Evolutionary conservation across 2,888 invertebrate species (phyloP), one percentile per base, ranked within the genome.

Genomic region (Drosophila mayaguana): DNA sequence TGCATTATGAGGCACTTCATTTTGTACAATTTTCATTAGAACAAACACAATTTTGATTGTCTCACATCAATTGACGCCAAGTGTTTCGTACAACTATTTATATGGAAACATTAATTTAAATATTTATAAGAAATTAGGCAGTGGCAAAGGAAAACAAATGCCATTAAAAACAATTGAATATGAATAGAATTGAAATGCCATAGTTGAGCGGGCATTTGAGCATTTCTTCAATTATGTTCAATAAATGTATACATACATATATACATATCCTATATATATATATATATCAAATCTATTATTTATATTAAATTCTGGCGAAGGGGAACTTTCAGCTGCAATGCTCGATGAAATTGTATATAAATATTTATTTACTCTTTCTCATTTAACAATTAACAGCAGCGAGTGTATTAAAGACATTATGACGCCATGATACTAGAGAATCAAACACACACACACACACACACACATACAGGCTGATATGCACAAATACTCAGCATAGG

Each of bases 131-230:
- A 60, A 64, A 50, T 63, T 53, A 62, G 51, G 38, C 60, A 53
- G 63, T 45, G 51, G 36, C 78, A 84, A 79, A 64, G 67, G 77
- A 72, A 65, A 22, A 66, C 88, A 85, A 80, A 86, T 79, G 48
- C 50, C 64, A 73, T 76, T 76, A 55, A 69, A 68, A 57, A 72
- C 89, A 87, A 84, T 86, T 81, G 63, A 80, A 56, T 75, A 72
- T 72, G 77, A 60, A 62, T 51, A 51, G 69, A 77, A 65, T 45
- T 38, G 28, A 70, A 70, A 71, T 64, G 60, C 14, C 53, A 61
- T 45, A 34, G 48, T 32, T 72, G 45, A 18, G 34, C 9, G 18
- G 9, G 46, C 22, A 51, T 59, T 32, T 25, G 45, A 22, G 53
- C 3, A 53, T 12, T n/a, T 57, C 9, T 20, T 48, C 46, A 32